Conservation (phyloP, 2,113 vertebrate species). For the Sapajus apella region DNA sequence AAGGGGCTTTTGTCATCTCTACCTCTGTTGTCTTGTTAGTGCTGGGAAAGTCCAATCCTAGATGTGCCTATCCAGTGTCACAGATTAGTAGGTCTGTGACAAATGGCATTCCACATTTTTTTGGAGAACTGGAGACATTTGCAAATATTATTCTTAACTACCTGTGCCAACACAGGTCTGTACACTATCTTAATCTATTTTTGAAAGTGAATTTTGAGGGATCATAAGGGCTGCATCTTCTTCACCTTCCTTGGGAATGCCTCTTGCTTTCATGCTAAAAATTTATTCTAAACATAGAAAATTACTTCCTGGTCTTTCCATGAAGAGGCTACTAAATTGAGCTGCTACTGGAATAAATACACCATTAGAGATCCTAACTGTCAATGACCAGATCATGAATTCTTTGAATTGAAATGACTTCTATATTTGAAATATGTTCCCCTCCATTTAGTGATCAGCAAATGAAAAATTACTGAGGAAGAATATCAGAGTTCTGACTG, state of each 20-base stretch:
- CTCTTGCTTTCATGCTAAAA: background rate
- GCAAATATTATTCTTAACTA: background rate
- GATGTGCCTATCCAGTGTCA: background rate
- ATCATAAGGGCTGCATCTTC: background rate
- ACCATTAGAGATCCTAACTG: background rate
- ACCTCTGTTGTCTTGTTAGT: background rate
- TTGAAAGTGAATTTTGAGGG: background rate
- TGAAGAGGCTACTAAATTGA: background rate
- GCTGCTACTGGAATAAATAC: background rate
- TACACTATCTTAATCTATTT: background rate
- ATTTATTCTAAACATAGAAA: background rate
- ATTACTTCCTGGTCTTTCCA: background rate
- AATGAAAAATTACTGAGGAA: background rate
- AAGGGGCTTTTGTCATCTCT: background rate
- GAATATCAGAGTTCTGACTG: background rate
- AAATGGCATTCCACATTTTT: background rate
- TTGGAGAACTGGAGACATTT: background rate
- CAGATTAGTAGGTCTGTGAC: background rate
- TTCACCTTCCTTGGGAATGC: background rate
- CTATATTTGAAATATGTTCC: background rate
- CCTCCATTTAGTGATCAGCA: background rate
- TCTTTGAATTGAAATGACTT: background rate
- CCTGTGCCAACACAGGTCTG: background rate
- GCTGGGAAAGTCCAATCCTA: background rate
- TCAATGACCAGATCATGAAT: background rate